A percentile compares a stretch with the other conserved stretches of the same genome.
phyloP scores from a whole-genome alignment of 2,113 vertebrate genomes.

The Peromyscus leucopus region DNA sequence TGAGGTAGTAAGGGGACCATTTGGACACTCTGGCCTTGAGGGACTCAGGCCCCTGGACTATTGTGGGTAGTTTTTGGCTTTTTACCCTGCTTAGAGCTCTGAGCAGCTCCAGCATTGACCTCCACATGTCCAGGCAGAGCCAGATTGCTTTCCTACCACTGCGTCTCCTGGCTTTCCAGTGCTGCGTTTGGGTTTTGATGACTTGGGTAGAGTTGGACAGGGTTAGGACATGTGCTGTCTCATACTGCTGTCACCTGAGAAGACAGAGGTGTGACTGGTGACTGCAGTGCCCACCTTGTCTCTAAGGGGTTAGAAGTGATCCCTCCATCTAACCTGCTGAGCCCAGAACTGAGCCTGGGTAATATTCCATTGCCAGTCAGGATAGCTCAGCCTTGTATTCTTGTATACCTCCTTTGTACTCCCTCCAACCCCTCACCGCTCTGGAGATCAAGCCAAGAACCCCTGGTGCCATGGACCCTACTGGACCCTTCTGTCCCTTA shows the following conservation, averaged over 20 bases:
- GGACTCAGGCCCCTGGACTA: not conserved
- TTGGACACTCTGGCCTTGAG: not conserved
- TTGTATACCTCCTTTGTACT: not conserved
- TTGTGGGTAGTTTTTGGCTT: not conserved
- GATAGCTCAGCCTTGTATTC: not conserved
- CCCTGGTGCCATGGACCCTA: too few relatives aligned
- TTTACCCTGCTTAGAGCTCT: not conserved
- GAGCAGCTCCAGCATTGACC: not conserved
- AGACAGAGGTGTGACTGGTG: not conserved
- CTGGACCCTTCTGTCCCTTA: not conserved
- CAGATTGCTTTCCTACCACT: too few relatives aligned
- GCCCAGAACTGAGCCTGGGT: not conserved
- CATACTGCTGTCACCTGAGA: not conserved
- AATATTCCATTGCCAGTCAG: rapidly evolving
- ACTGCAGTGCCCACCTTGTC: not conserved
- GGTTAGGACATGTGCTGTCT: not conserved
- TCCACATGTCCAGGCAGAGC: not conserved
- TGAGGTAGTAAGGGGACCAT: not conserved
- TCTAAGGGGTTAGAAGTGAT: not conserved
- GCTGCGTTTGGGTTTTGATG: not conserved
- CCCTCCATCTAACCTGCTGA: not conserved
- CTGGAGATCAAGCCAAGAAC: not conserved
- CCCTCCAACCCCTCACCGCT: not conserved
- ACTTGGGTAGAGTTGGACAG: not conserved
- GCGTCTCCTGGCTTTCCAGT: not conserved